Evolutionary conservation across 2,797 vertebrate genomes (phyloP).

Genomic region (Enteromius viviparus): DNA sequence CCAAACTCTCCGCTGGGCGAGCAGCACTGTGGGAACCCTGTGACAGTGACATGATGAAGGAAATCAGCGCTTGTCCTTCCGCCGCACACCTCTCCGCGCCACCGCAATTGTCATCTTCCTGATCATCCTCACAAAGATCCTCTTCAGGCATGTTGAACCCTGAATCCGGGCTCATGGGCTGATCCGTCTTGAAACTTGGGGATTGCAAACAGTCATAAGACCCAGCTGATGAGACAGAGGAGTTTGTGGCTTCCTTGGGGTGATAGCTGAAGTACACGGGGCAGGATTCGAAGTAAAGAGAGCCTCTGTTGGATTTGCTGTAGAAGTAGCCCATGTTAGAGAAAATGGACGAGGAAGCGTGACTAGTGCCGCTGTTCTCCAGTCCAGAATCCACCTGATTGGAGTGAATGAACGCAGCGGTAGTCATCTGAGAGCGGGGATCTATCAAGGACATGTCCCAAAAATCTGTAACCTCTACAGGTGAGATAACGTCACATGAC

Average conservation of each 20-base stretch:
- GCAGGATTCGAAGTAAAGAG: slow-evolving; percentile 44
- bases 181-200: slow-evolving; percentile 27
- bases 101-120: not conserved
- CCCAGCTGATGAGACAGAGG: not conserved
- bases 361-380: slow-evolving; percentile 27
- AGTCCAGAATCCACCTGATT: slow-evolving; percentile 1
- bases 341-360: slow-evolving; percentile 67
- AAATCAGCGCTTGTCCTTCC: slow-evolving; percentile 38
- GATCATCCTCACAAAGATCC: slow-evolving; percentile 36
- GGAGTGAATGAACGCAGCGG: slow-evolving; percentile 52
- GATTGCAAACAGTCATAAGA: slow-evolving; percentile 62
- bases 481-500: slow-evolving; percentile 66
- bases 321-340: slow-evolving; percentile 77
- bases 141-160: slow-evolving; percentile 65
- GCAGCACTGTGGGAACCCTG: slow-evolving; percentile 1
- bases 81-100: slow-evolving; percentile 18
- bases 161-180: slow-evolving; percentile 72
- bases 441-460: slow-evolving; percentile 29
- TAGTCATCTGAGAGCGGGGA: slow-evolving; percentile 9
- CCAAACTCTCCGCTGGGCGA: slow-evolving; percentile 14
- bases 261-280: slow-evolving; percentile 69
- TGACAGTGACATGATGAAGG: slow-evolving; percentile 55
- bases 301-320: slow-evolving; percentile 57
- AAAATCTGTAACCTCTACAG: slow-evolving; percentile 63
- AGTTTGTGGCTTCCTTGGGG: slow-evolving; percentile 46